These are phyloP conservation scores for Spea hammondii DNA, from an alignment of 2,797 vertebrate genomes.

Conservation along the genomic window DNA sequence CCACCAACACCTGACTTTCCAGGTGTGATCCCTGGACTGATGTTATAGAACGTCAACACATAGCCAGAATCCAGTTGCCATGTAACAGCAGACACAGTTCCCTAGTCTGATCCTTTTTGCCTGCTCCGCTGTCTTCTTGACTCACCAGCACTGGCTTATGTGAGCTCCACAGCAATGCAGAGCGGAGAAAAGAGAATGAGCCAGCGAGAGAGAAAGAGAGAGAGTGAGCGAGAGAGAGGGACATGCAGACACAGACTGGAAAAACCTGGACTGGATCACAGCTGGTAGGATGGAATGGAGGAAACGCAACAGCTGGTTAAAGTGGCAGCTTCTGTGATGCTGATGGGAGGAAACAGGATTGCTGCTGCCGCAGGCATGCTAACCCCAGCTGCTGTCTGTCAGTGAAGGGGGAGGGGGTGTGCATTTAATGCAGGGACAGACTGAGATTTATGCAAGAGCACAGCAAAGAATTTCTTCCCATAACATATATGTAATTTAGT, in stretches of 20 bases:
- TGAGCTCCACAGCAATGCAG: constrained; percentile 57
- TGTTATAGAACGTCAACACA: constrained; percentile 25
- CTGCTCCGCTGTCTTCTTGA: constrained; percentile 11
- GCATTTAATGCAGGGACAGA: constrained; percentile 46
- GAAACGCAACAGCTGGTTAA: constrained; percentile 52
- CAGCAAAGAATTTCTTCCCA: constrained; percentile 34
- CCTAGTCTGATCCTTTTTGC: background rate
- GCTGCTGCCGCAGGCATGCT: constrained; percentile 48
- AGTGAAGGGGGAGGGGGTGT: constrained; percentile 34
- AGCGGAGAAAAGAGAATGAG: constrained; percentile 54
- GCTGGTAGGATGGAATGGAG: constrained; percentile 45
- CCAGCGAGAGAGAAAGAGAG: constrained; percentile 56
- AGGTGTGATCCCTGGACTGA: background rate
- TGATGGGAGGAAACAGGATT: constrained; percentile 51
- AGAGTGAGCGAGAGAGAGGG: constrained; percentile 48
- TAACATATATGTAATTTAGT: background rate
- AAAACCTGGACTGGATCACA: constrained; percentile 50
- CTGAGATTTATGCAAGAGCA: constrained; percentile 45
- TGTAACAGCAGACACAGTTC: constrained; percentile 20
- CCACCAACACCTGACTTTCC: constrained; percentile 24
- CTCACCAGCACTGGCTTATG: constrained; percentile 42
- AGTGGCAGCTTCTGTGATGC: constrained; percentile 53
- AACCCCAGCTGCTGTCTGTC: constrained; percentile 51
- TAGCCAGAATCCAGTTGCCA: constrained; percentile 26
- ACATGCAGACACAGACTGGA: constrained; percentile 38